Conservation (phyloP, 1,140 invertebrate species). For the Calliopsis andreniformis region DNA sequence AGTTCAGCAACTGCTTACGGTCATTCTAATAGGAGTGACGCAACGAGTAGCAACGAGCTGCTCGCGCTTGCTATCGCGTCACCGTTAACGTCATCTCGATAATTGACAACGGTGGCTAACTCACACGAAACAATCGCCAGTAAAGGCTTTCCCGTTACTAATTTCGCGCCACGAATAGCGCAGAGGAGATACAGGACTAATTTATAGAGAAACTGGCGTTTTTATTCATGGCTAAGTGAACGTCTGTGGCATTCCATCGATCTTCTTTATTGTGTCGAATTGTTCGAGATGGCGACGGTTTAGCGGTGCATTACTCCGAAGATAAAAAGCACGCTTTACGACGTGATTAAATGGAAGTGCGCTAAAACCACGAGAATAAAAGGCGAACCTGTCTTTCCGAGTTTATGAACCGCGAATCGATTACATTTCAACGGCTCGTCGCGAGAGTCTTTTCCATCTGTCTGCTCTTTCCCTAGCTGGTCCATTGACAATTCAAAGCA, state of each 20-base stretch:
- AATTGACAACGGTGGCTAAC: background rate
- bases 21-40: constrained; percentile 15
- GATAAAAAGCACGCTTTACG: background rate
- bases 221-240: background rate
- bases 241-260: background rate
- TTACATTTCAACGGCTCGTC: background rate
- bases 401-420: background rate
- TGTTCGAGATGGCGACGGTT: background rate
- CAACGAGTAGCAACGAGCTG: too few species aligned
- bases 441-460: too few species aligned
- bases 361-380: background rate
- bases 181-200: too few species aligned
- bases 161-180: too few species aligned
- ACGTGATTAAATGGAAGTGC: background rate
- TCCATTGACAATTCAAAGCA: too few species aligned
- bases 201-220: too few species aligned
- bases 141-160: too few species aligned
- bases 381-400: background rate
- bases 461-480: too few species aligned
- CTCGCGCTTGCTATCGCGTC: background rate
- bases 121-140: too few species aligned
- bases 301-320: background rate
- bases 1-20: background rate
- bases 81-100: background rate
- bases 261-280: background rate